A percentile compares a stretch with the other conserved stretches of the same genome.
Conservation (phyloP, 2,888 invertebrate species). For the Brenthis hecate region DNA sequence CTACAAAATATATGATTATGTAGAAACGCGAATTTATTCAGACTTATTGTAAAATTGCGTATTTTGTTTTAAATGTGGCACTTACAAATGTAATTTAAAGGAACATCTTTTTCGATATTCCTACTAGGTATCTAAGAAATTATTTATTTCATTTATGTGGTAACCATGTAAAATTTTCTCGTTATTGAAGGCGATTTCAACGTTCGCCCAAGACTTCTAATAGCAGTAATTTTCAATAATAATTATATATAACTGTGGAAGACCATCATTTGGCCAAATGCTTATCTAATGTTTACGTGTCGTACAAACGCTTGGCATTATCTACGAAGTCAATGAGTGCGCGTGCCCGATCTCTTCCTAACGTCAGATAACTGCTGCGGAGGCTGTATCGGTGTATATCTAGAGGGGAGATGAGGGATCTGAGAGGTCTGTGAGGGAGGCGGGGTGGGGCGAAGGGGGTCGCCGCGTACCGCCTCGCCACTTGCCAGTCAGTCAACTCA, state of each 20-base stretch:
- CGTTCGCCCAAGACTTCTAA: not conserved
- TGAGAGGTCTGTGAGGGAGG: slow-evolving; percentile 34
- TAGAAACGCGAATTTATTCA: no score
- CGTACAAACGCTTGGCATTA: slow-evolving; percentile 64
- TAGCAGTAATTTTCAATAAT: slow-evolving; percentile 13
- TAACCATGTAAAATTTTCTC: no score
- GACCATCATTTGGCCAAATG: slow-evolving; percentile 43
- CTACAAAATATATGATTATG: no score
- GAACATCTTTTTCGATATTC: no score
- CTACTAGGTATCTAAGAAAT: no score
- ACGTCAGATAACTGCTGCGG: slow-evolving; percentile 63
- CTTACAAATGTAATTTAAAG: no score
- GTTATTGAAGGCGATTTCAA: not conserved
- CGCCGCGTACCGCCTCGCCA: slow-evolving; percentile 50
- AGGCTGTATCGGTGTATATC: slow-evolving; percentile 70
- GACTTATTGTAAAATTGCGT: no score
- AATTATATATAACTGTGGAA: slow-evolving; percentile 12
- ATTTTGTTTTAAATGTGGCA: no score
- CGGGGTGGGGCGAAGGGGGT: slow-evolving; percentile 49
- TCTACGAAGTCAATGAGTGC: slow-evolving; percentile 69
- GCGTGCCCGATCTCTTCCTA: slow-evolving; percentile 52
- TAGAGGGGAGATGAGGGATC: slow-evolving; percentile 41
- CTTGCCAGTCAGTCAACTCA: slow-evolving; percentile 46
- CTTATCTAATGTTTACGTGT: slow-evolving; percentile 54
- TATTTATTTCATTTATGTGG: no score